phyloP scores from a whole-genome alignment of 1,140 invertebrate genomes.

The Tigriopus japonicus region DNA sequence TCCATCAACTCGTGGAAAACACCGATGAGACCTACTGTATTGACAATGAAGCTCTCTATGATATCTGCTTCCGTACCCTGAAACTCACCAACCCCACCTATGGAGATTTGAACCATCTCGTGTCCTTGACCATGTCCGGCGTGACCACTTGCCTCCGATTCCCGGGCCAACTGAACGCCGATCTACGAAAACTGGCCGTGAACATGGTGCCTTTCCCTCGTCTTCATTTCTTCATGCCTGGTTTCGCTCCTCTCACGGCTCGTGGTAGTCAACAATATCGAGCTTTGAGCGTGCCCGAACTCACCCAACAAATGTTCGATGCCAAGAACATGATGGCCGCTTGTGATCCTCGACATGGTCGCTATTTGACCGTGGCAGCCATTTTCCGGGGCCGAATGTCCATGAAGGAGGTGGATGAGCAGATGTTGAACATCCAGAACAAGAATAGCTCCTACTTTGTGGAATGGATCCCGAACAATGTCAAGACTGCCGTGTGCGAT shows the following conservation, averaged over 20 bases:
- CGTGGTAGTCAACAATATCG: conserved; percentile 36
- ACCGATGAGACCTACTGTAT: conserved; percentile 31
- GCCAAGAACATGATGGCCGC: conserved; percentile 55
- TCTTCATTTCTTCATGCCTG: conserved; percentile 62
- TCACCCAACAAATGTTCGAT: conserved; percentile 46
- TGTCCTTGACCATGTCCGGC: conserved; percentile 42
- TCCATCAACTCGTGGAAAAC: conserved; percentile 29
- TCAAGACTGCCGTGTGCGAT: conserved; percentile 41
- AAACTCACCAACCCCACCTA: conserved; percentile 48
- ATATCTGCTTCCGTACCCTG: conserved; percentile 40
- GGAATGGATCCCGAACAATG: conserved; percentile 45
- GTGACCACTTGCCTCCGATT: conserved; percentile 59
- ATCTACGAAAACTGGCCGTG: conserved; percentile 61
- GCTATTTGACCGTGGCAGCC: conserved; percentile 47
- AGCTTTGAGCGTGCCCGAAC: conserved; percentile 33
- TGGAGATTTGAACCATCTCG: conserved; percentile 38
- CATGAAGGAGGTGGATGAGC: conserved; percentile 40
- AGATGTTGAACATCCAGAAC: conserved; percentile 42
- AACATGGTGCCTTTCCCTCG: conserved; percentile 60
- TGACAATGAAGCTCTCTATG: conserved; percentile 31
- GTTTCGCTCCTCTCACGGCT: conserved; percentile 47
- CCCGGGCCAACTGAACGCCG: conserved; percentile 63
- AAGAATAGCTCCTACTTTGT: conserved; percentile 43
- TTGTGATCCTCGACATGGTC: conserved; percentile 45
- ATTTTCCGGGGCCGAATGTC: conserved; percentile 34